Evolutionary conservation across 2,888 invertebrate genomes (phyloP).

Genomic region (Baronia brevicornis): DNA sequence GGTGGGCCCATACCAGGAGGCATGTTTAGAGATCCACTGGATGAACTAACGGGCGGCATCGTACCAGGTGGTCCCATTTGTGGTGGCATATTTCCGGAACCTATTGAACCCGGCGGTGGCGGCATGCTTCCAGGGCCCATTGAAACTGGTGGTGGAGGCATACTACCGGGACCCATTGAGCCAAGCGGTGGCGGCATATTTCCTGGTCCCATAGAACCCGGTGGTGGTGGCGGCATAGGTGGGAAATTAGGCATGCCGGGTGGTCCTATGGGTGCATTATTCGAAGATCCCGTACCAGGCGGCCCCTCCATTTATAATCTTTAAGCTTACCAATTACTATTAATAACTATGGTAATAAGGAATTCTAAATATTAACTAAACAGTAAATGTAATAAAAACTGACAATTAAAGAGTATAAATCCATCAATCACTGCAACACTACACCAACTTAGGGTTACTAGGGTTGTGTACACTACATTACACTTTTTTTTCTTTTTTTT

Average conservation of each 20-base stretch:
- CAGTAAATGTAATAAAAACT: no score
- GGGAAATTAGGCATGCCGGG: slow-evolving; percentile 33
- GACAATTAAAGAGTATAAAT: no score
- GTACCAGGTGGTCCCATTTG: slow-evolving; percentile 37
- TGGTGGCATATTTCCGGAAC: no score
- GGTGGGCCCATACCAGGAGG: slow-evolving; percentile 34
- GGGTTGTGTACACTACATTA: no score
- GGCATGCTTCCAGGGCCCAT: slow-evolving; percentile 49
- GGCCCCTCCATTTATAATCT: slow-evolving; percentile 52
- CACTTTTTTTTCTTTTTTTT: no score
- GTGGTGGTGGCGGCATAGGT: slow-evolving; percentile 32
- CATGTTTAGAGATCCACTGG: slow-evolving; percentile 30
- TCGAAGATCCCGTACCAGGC: slow-evolving; percentile 50
- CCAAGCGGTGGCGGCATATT: slow-evolving; percentile 28
- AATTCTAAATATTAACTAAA: no score
- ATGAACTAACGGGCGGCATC: slow-evolving; percentile 38
- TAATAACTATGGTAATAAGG: no score
- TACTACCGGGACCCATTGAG: no score
- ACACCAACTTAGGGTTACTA: no score
- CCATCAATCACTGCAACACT: no score
- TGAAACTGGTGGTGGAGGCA: slow-evolving; percentile 28
- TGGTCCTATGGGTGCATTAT: slow-evolving; percentile 41
- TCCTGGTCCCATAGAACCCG: slow-evolving; percentile 28
- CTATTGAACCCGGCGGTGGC: slow-evolving; percentile 23
- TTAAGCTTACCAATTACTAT: slow-evolving; percentile 2